Conservation (phyloP, 2,113 vertebrate genomes). For the Siniperca knerii region DNA sequence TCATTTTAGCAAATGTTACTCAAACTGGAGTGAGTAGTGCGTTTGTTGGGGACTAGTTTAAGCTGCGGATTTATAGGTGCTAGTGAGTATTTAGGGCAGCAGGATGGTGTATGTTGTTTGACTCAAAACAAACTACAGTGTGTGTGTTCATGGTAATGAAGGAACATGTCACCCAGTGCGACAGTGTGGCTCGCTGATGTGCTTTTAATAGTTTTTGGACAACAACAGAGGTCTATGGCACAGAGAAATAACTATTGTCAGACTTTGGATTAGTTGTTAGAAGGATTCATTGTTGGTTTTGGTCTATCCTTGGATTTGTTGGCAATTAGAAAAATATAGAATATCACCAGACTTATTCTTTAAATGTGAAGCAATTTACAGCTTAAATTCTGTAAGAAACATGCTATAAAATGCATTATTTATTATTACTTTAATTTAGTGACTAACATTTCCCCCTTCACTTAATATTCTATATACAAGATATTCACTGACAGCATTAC, state of each 20-base stretch:
- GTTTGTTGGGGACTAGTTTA: neutral
- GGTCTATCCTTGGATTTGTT: neutral
- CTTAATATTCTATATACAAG: neutral
- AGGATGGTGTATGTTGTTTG: neutral
- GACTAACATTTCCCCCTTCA: neutral
- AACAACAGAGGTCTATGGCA: neutral
- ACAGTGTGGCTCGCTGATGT: neutral
- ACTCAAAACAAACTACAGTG: neutral
- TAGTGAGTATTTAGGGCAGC: neutral
- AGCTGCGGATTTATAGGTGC: neutral
- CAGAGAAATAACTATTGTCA: neutral
- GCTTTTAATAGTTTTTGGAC: neutral
- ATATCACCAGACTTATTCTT: neutral
- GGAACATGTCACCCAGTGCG: neutral
- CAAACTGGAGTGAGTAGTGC: neutral
- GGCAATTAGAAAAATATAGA: neutral
- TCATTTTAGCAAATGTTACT: neutral
- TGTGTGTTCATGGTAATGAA: neutral
- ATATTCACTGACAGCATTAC: neutral
- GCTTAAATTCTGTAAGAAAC: neutral
- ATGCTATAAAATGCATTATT: neutral
- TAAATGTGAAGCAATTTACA: neutral
- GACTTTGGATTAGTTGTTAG: neutral
- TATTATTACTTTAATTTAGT: slow-evolving; percentile 3
- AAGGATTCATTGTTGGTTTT: too few species aligned